Percentiles rank a stretch among this genome's conserved stretches.
Evolutionary conservation across 37 sponge, comb jelly and placozoan species (phyloP).

Genomic region (Tethya wilhelma): DNA sequence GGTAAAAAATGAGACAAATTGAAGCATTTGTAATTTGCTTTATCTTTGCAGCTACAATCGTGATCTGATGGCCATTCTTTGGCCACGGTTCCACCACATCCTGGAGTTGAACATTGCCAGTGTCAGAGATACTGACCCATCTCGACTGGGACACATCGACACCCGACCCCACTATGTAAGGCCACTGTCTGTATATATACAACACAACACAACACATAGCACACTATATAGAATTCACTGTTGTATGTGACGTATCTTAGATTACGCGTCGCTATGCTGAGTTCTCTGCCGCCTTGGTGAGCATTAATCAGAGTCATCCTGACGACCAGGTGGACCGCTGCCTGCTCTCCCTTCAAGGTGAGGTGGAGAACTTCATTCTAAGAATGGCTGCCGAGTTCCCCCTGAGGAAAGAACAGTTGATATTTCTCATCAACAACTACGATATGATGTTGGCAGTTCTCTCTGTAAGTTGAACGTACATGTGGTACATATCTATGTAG

Average conservation of each 20-base stretch:
- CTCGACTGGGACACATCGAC: conserved; percentile 86
- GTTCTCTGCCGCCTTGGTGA: conserved; percentile 94
- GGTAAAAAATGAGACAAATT: no score
- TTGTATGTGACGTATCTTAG: conserved; percentile 39
- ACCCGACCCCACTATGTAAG: conserved; percentile 95
- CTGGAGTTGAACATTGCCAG: conserved; percentile 89
- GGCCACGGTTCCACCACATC: conserved; percentile 90
- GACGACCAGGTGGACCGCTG: conserved; percentile 78
- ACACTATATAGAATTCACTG: no score
- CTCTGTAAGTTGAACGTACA: conserved; percentile 50
- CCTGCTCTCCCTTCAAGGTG: conserved; percentile 85
- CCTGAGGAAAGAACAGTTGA: conserved; percentile 89
- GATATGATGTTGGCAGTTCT: conserved; percentile 96
- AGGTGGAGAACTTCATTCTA: conserved; percentile 95
- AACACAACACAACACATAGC: conserved; percentile 2
- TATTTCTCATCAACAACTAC: conserved; percentile 99
- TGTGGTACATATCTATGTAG: background rate
- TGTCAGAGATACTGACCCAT: conserved; percentile 84
- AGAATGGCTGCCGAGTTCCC: conserved; percentile 98
- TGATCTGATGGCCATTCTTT: conserved; percentile 73
- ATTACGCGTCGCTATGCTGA: conserved; percentile 97
- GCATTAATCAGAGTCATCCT: conserved; percentile 89
- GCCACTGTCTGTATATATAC: background rate
- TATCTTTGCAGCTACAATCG: conserved; percentile 60
- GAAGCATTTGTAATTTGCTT: no score